These are phyloP conservation scores for Typhlichthys subterraneus DNA, from an alignment of 2,797 vertebrate genomes.

Conservation along the genomic window DNA sequence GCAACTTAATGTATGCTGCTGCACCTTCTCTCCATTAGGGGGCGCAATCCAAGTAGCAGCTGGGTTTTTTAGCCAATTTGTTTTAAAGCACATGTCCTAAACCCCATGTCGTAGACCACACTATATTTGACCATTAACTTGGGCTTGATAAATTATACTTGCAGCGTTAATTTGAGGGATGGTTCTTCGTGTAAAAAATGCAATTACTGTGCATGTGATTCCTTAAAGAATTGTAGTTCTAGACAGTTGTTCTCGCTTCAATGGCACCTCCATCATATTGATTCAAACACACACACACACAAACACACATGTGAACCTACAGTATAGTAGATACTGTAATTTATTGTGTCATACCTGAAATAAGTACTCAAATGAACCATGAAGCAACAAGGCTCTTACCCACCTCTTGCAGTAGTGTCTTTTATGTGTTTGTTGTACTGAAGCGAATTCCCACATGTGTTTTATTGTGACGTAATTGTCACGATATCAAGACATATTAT, in stretches of 20 bases:
- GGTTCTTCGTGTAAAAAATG: slow-evolving; percentile 44
- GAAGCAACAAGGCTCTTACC: no score
- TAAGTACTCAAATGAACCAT: background rate
- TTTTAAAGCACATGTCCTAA: slow-evolving; percentile 1
- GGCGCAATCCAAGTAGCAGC: no score
- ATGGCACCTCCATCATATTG: slow-evolving; percentile 46
- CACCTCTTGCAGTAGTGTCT: slow-evolving; percentile 50
- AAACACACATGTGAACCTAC: slow-evolving; percentile 12
- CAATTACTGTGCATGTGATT: slow-evolving; percentile 50
- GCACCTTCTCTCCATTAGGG: no score
- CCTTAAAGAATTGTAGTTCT: slow-evolving; percentile 14
- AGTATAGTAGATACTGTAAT: background rate
- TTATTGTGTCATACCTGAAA: slow-evolving; percentile 66
- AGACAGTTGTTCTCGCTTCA: slow-evolving; percentile 51
- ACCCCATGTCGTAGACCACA: no score
- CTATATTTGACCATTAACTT: no score
- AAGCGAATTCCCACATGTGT: slow-evolving; percentile 51
- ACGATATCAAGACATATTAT: slow-evolving; percentile 63
- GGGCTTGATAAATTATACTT: no score
- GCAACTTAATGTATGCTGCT: no score
- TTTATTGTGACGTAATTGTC: slow-evolving; percentile 54
- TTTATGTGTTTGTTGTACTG: slow-evolving; percentile 50
- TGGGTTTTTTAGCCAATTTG: no score
- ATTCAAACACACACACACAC: slow-evolving; percentile 44
- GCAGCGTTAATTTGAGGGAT: background rate